These are phyloP conservation scores for Lycodopsis pacificus DNA, from an alignment of 2,797 vertebrate genomes.

Conservation along the genomic window DNA sequence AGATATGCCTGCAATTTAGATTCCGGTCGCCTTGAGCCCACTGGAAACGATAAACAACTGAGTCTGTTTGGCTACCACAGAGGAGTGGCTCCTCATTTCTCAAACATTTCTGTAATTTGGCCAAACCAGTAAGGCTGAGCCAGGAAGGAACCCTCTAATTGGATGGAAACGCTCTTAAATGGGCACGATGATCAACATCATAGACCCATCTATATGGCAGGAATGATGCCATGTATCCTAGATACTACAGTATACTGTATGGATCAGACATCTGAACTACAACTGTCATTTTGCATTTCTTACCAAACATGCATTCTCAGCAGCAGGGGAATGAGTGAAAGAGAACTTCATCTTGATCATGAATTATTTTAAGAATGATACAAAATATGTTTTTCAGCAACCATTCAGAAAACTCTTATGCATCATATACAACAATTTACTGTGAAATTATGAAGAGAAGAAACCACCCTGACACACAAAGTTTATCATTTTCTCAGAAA, in stretches of 20 bases:
- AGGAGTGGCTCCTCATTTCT: conserved; percentile 59
- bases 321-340: not conserved
- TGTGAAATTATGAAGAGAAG: not conserved
- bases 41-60: conserved; percentile 50
- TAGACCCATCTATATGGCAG: conserved; percentile 6
- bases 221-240: not conserved
- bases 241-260: not conserved
- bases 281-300: conserved; percentile 2
- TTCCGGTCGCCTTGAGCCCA: conserved; percentile 39
- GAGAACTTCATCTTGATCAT: not conserved
- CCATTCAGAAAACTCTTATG: not conserved
- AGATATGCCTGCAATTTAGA: conserved; percentile 46
- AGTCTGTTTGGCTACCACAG: conserved; percentile 41
- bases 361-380: not conserved
- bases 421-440: not conserved
- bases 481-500: not conserved
- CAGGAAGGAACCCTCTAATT: conserved; percentile 46
- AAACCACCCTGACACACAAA: not conserved
- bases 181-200: not conserved
- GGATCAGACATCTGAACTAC: not conserved
- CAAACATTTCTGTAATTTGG: conserved; percentile 54
- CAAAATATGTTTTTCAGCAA: not conserved
- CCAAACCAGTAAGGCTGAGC: conserved; percentile 52
- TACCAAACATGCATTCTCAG: not conserved
- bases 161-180: conserved; percentile 49